Evolutionary conservation across 37 sponge, comb jelly and placozoan species (phyloP).

Genomic region (Axinella damicornis): DNA sequence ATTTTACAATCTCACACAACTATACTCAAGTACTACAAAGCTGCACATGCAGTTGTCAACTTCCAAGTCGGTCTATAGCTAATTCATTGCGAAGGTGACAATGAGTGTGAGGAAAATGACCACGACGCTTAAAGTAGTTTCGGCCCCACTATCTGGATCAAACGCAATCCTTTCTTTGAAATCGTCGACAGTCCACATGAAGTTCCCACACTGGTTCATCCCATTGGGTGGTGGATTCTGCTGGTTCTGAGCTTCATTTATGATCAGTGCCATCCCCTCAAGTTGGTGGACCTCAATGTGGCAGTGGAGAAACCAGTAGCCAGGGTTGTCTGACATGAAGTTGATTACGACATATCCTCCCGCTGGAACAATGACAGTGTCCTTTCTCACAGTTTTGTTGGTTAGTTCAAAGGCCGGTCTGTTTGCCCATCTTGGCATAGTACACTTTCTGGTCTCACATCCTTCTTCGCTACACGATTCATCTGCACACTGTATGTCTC

Average conservation of each 20-base stretch:
- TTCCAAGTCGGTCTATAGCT: too few species aligned
- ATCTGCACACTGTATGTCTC: constrained; percentile 32
- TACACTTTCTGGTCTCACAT: not conserved
- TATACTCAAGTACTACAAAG: too few species aligned
- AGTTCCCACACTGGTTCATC: constrained; percentile 16
- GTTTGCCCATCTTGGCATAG: constrained; percentile 32
- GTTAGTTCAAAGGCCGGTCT: not conserved
- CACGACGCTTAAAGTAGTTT: too few species aligned
- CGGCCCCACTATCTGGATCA: too few species aligned
- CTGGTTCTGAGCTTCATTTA: constrained; percentile 34
- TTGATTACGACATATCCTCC: constrained; percentile 76
- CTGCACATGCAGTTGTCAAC: too few species aligned
- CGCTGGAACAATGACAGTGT: constrained; percentile 80
- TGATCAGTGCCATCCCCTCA: constrained; percentile 68
- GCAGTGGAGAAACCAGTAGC: constrained; percentile 85
- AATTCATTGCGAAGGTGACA: too few species aligned
- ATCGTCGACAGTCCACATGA: not conserved
- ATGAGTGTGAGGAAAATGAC: too few species aligned
- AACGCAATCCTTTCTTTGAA: too few species aligned
- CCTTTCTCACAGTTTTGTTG: constrained; percentile 44
- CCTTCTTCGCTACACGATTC: not conserved
- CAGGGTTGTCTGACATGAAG: constrained; percentile 73
- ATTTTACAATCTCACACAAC: too few species aligned
- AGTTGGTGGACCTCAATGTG: constrained; percentile 80
- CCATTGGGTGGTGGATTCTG: constrained; percentile 11